Evolutionary conservation across 1,140 invertebrate genomes (phyloP), one percentile per base, ranked within the genome.

Genomic region (Philopotamus ludificatus): DNA sequence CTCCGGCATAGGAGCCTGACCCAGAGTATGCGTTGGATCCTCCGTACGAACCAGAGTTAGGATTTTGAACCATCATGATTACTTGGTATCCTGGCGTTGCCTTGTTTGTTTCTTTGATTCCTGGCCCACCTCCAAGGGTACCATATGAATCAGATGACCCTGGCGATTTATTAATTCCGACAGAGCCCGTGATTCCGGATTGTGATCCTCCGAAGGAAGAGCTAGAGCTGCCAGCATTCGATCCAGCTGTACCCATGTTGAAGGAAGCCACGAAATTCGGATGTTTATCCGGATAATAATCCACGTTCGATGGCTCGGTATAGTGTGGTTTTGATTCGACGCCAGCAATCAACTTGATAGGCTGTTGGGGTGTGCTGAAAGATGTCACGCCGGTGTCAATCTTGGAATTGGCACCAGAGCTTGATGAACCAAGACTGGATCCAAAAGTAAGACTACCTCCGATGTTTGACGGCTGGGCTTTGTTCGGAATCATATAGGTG

Each of bases 121-220:
- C 64, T n/a, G 64, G 9, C 10, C 25, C 44, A 8, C 64, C 64
- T 16, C 64, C 64, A 20, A 66, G 60, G 16, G 9, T 34, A 12
- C 65, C 65, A 39, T 49, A 15, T 22, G 60, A 66, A 34, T 65
- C 20, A 22, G 21, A 42, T 23, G 25, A 50, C 12, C 28, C 28
- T 7, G n/a, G n/a, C n/a, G n/a, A 15, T 2, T 12, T 3, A 44
- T 18, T 44, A 18, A 12, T 15, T 39, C n/a, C 3, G 20, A 12
- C 20, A 44, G n/a, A 15, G 41, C 26, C 3, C 25, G 51, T 15
- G 25, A 16, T 28, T 34, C 51, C 15, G 41, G 41, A 54, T 54
- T 34, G 1, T 34, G n/a, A 34, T 34, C 51, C n/a, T n/a, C n/a
- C n/a, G n/a, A n/a, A n/a, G n/a, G n/a, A n/a, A 28, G 51, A 54